phyloP scores from a whole-genome alignment of 2,113 vertebrate genomes.

The Spheniscus mendiculus region DNA sequence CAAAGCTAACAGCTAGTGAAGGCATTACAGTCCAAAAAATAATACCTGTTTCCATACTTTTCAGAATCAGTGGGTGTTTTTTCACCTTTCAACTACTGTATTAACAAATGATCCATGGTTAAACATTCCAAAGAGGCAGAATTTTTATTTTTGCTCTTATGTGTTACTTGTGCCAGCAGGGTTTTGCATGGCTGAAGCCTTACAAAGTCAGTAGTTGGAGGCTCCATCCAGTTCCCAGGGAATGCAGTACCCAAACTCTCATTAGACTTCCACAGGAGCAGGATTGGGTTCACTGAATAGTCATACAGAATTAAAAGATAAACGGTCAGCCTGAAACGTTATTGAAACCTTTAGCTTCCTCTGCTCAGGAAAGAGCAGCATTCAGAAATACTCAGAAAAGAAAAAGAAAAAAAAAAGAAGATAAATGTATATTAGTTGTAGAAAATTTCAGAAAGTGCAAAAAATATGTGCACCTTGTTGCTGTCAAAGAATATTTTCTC shows the following conservation, averaged over 20 bases:
- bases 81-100: not conserved
- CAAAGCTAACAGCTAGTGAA: not conserved
- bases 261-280: slow-evolving; percentile 35
- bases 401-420: not conserved
- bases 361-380: not conserved
- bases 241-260: slow-evolving; percentile 32
- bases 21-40: not conserved
- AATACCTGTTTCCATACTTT: not conserved
- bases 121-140: slow-evolving; percentile 7
- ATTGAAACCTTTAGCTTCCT: slow-evolving; percentile 11
- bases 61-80: not conserved
- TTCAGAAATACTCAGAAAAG: not conserved
- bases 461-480: not conserved
- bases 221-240: slow-evolving; percentile 42
- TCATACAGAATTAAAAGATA: slow-evolving; percentile 47
- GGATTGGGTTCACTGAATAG: slow-evolving; percentile 50
- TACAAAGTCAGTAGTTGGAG: slow-evolving; percentile 43
- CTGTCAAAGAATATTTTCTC: not conserved
- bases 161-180: slow-evolving; percentile 15
- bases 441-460: not conserved
- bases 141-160: slow-evolving; percentile 38
- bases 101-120: not conserved
- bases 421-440: not conserved
- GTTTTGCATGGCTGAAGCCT: slow-evolving; percentile 65
- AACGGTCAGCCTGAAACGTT: slow-evolving; percentile 23